Evolutionary conservation across 2,888 invertebrate species (phyloP), one percentile per base, ranked within the genome.

Genomic region (Camptogramma bilineatum): DNA sequence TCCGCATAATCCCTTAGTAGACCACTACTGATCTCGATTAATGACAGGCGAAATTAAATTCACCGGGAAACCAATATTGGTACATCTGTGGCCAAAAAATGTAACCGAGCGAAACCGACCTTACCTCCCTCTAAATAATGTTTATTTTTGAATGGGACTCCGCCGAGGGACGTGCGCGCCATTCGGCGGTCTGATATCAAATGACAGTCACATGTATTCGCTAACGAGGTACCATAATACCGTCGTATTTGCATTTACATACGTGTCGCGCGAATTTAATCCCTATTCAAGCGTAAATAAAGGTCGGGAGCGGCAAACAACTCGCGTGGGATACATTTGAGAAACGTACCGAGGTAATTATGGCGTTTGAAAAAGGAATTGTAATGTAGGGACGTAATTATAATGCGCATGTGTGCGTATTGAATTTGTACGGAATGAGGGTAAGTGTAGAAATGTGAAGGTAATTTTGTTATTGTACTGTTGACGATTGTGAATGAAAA

Each of bases 1-100:
- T 85, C 80, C 82, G 71, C 75, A 84, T 90, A 87, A 91, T 88
- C 88, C 90, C 82, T 74, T 78, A 79, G 80, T 79, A 77, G 75
- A 82, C 84, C 82, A 83, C 78, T 79, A 76, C 82, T 81, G 84
- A 86, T 83, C 81, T 82, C 87, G 85, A 88, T 91, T 88, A 90
- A 91, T 89, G 89, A 86, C 82, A 84, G 81, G 81, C 85, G 81
- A 86, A 91, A 90, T 91, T 88, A 87, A 90, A 90, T 87, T 88
- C 86, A 83, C 82, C 76, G 76, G 79, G 75, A 81, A 83, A 84
- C 82, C 84, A 82, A 86, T 86, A 88, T 82, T 84, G 85, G 79
- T 83, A 84, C 85, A 87, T 85, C 81, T 83, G 82, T 71, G 79
- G 75, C 77, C 71, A 51, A 70, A 73, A 77, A 70, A 73, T 72